A percentile compares a stretch with the other conserved stretches of the same genome.
Evolutionary conservation across 2,113 vertebrate genomes (phyloP).

Genomic region (Leptobrachium leishanense): DNA sequence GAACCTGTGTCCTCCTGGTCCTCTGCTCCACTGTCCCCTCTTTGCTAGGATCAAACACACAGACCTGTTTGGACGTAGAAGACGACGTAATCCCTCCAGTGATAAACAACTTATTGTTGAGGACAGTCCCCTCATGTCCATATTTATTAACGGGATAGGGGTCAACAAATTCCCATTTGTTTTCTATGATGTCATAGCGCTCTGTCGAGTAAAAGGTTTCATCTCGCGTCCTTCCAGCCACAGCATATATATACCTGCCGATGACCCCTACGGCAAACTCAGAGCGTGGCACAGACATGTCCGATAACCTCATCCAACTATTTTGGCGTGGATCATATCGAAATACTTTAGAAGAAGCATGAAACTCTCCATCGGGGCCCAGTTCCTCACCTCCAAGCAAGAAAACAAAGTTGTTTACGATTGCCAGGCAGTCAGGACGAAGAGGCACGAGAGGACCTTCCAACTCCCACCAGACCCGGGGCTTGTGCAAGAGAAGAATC

Average conservation of each 20-base stretch:
- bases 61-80: slow-evolving; percentile 97
- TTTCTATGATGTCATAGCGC: slow-evolving; percentile 93
- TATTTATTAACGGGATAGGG: slow-evolving; percentile 98
- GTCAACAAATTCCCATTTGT: slow-evolving; percentile 97
- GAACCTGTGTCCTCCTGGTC: slow-evolving; percentile 81
- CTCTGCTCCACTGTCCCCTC: slow-evolving; percentile 85
- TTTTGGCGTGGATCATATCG: slow-evolving; percentile 96
- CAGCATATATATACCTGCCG: slow-evolving; percentile 92
- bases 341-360: slow-evolving; percentile 97
- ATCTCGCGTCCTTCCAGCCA: slow-evolving; percentile 94
- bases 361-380: slow-evolving; percentile 95
- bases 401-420: slow-evolving; percentile 97
- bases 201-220: slow-evolving; percentile 98
- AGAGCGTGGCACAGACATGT: slow-evolving; percentile 97
- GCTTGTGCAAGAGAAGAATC: slow-evolving; percentile 94
- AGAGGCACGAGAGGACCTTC: slow-evolving; percentile 96
- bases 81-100: slow-evolving; percentile 98
- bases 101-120: slow-evolving; percentile 91
- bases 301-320: slow-evolving; percentile 94
- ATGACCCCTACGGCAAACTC: slow-evolving; percentile 98
- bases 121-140: slow-evolving; percentile 94
- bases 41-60: slow-evolving; percentile 94
- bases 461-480: slow-evolving; percentile 97
- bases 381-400: slow-evolving; percentile 95
- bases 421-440: slow-evolving; percentile 93